These are phyloP conservation scores for Dendroctonus ponderosae DNA, from an alignment of 1,140 invertebrate species.

Conservation along the genomic window DNA sequence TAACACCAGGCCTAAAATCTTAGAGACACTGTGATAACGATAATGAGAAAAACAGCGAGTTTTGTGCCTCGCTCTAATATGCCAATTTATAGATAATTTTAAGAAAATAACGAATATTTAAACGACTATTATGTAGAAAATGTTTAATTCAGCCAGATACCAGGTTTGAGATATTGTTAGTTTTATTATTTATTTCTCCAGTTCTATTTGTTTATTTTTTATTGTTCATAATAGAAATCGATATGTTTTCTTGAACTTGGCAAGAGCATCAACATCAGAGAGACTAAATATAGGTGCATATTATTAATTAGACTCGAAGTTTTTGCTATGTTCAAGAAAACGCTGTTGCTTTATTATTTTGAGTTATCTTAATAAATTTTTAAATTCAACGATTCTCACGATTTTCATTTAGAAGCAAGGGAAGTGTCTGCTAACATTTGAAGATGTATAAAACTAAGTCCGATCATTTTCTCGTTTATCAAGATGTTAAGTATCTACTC, in stretches of 20 bases:
- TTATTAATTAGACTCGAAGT: too few species aligned
- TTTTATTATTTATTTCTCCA: background rate
- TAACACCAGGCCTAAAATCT: conserved; percentile 13
- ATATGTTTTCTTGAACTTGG: conserved; percentile 4
- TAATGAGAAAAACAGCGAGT: conserved; percentile 10
- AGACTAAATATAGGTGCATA: conserved; percentile 34
- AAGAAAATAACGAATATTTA: conserved; percentile 12
- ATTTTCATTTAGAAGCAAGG: too few species aligned
- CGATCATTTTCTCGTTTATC: too few species aligned
- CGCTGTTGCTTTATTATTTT: background rate
- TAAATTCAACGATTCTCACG: too few species aligned
- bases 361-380: background rate
- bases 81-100: conserved; percentile 1
- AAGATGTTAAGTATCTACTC: too few species aligned
- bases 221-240: conserved; percentile 5
- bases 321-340: too few species aligned
- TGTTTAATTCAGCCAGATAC: too few species aligned
- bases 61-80: conserved; percentile 12
- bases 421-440: too few species aligned
- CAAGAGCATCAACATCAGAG: background rate
- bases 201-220: conserved; percentile 11
- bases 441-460: too few species aligned
- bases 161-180: too few species aligned
- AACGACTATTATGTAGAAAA: conserved; percentile 17
- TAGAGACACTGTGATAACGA: conserved; percentile 28